Percentiles rank a stretch among this genome's conserved stretches.
phyloP scores from a whole-genome alignment of 1,140 invertebrate species.

The Berghia stephanieae region DNA sequence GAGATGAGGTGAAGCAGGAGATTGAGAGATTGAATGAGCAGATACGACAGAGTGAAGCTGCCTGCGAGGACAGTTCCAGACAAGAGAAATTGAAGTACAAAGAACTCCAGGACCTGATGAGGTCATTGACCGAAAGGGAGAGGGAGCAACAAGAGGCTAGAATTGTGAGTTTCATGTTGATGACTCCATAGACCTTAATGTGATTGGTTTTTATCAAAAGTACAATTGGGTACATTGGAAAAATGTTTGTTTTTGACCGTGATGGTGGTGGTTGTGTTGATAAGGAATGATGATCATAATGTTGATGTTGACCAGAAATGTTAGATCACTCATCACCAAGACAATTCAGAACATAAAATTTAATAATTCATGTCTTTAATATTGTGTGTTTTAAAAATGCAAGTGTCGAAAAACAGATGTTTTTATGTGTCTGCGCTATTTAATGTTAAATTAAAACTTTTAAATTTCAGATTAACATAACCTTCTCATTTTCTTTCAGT shows the following conservation, averaged over 20 bases:
- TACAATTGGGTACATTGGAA: too few species aligned
- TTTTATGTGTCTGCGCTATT: background rate
- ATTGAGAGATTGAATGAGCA: conserved; percentile 50
- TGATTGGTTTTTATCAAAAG: background rate
- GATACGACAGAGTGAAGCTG: conserved; percentile 45
- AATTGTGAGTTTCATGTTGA: conserved; percentile 40
- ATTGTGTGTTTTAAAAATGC: too few species aligned
- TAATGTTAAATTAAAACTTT: too few species aligned
- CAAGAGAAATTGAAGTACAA: conserved; percentile 53
- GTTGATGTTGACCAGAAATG: too few species aligned
- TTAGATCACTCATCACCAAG: too few species aligned
- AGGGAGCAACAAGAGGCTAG: conserved; percentile 53
- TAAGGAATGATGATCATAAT: too few species aligned
- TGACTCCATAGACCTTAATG: background rate
- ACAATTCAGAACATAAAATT: too few species aligned
- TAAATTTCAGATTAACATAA: background rate
- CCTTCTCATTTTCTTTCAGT: conserved; percentile 38
- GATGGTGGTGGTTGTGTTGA: too few species aligned
- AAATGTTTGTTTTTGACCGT: too few species aligned
- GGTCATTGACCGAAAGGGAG: conserved; percentile 48
- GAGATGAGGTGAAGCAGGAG: conserved; percentile 53
- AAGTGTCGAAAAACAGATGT: too few species aligned
- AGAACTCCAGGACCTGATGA: conserved; percentile 49
- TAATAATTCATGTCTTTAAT: too few species aligned
- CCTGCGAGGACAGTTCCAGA: conserved; percentile 50